A percentile compares a stretch with the other conserved stretches of the same genome.
Evolutionary conservation across 1,140 invertebrate genomes (phyloP).

Genomic region (Spodoptera litura): DNA sequence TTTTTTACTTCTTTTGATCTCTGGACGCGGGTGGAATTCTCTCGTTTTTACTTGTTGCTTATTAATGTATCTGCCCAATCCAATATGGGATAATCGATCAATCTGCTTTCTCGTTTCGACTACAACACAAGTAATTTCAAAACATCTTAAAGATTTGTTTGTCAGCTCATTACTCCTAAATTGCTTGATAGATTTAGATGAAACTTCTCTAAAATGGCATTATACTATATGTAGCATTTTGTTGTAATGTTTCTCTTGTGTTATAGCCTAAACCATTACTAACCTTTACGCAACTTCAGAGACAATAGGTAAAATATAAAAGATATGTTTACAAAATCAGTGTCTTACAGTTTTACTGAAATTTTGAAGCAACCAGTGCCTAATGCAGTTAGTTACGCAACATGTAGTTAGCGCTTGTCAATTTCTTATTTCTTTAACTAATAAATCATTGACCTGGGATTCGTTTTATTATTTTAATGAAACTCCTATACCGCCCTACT

Average conservation of each 20-base stretch:
- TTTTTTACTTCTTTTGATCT: not conserved
- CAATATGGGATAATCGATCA: not conserved
- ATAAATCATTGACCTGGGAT: slow-evolving; percentile 27
- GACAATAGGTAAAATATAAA: no score
- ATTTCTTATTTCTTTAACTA: slow-evolving; percentile 7
- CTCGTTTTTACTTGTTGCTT: slow-evolving; percentile 2
- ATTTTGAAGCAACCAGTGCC: slow-evolving; percentile 8
- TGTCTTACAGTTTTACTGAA: slow-evolving; percentile 1
- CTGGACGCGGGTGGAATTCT: slow-evolving; percentile 8
- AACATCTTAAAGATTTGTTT: not conserved
- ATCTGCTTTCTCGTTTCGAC: not conserved
- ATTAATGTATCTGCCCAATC: not conserved
- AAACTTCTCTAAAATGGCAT: not conserved
- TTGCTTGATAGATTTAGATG: not conserved
- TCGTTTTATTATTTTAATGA: not conserved
- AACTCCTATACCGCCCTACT: not conserved
- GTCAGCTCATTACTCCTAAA: no score
- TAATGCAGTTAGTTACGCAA: not conserved
- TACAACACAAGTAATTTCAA: slow-evolving; percentile 1
- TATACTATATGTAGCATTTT: not conserved
- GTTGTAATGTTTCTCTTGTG: not conserved
- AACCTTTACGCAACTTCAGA: not conserved
- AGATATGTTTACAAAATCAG: slow-evolving; percentile 5
- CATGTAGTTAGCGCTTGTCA: not conserved
- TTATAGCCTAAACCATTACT: slow-evolving; percentile 4